phyloP scores from a whole-genome alignment of 2,797 vertebrate species.

The Todus mexicanus region DNA sequence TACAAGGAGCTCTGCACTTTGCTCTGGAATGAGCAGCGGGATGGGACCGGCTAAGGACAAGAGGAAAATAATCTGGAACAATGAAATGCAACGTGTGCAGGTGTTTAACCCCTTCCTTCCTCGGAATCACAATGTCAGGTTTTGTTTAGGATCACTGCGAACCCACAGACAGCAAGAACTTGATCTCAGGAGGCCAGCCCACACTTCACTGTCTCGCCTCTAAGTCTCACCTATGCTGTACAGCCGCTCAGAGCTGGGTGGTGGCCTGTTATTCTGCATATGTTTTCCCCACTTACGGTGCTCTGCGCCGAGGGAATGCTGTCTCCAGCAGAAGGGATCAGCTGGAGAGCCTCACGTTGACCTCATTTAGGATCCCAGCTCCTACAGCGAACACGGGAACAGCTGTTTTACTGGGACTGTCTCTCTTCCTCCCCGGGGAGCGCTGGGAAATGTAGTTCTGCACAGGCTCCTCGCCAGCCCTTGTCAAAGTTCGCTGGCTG shows the following conservation, averaged over 20 bases:
- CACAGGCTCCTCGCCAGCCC: background rate
- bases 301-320: background rate
- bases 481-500: background rate
- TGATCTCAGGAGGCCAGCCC: no score
- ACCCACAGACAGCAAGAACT: accelerated
- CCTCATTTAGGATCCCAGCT: accelerated
- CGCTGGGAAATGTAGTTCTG: conserved; percentile 52
- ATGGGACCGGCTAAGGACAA: background rate
- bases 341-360: background rate
- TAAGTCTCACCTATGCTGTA: accelerated
- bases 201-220: no score
- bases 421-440: background rate
- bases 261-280: accelerated
- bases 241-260: background rate
- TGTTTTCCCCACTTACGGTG: background rate
- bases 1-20: background rate
- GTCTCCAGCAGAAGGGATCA: background rate
- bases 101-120: background rate
- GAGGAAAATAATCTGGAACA: background rate
- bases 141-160: background rate
- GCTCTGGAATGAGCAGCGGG: background rate
- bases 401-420: accelerated
- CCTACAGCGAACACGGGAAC: accelerated
- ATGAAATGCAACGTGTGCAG: background rate
- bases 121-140: background rate